Base-by-base conservation (phyloP, 2,113 vertebrate genomes). In the Zapus hudsonius region DNA sequence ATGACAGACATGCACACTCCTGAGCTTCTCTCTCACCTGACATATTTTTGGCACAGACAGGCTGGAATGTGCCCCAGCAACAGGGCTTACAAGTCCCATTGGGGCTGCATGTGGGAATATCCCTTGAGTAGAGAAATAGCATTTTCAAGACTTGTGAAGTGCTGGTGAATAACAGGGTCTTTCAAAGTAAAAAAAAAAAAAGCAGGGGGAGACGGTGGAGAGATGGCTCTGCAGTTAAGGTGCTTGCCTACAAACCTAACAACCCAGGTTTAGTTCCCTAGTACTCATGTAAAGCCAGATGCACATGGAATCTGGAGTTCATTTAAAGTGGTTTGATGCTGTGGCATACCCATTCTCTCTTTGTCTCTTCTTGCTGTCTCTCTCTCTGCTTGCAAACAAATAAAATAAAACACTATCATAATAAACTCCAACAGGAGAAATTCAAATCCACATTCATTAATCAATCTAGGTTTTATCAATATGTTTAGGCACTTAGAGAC, bases 401-500 rank as follows among this genome's bases (percentile, higher is more conserved):
- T n/a, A n/a, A n/a, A 52, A 52, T 15, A 52, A 52, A 52, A 52
- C 6, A 10, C 52, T 84, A 61, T 3, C 23, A 52, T 89, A 89
- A 79, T 31, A 81, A 36, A 10, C 36, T 69, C 40, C 40, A 61
- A 89, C 44, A 10, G 12, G 36, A 59, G n/a, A 59, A 93, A 67
- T 72, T 80, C 38, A 76, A 94, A 91, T 82, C 63, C 19, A 84
- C 1, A 84, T 42, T 87, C 57, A 69, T 47, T 73, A 61, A 76
- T 66, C 36, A 76, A 70, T 61, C 25, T n/a, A 63, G 61, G 44
- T 66, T 92, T 93, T 75, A 92, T 5, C 16, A 82, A 47, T 87
- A 91, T 90, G 64, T 92, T 94, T 67, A 94, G 83, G 55, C 19
- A 92, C 36, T 91, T 83, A 47, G 87, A 52, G 76, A 69, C 10